Base-by-base conservation (phyloP, 2,797 vertebrate species). In the Sebastolobus altivelis region DNA sequence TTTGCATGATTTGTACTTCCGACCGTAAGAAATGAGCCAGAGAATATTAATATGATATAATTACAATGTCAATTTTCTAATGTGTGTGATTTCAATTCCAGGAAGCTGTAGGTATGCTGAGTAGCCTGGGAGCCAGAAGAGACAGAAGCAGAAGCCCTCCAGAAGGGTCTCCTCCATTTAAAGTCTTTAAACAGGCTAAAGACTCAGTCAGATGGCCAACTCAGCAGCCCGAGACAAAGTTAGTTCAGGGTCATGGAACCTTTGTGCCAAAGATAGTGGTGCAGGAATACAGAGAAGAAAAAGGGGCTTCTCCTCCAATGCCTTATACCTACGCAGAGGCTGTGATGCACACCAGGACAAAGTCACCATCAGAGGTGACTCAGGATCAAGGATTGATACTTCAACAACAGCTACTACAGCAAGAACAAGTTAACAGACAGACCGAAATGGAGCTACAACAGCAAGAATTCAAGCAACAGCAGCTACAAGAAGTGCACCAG, bases 61-160 rank as follows among this genome's bases (percentile, higher is more conserved):
- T 18, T n/a, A 2, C 9, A 68, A 20, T 9, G 0, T 25, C 5
- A 13, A 4, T 70, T 71, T 69, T 65, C 4, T 67, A 10, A 61
- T 73, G 12, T 61, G 18, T 69, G 2, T 69, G 2, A 70, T 63
- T 87, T 35, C 1, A 25, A 77, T 79, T 93, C 16, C 83, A 96
- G 96, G 96, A 96, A 79, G 93, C 84, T 4, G 90, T 96, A 14
- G 95, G 96, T 18, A 89, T 96, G 94, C 89, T 96, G 31, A 96
- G 96, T 85, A 95, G 95, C 76, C 72, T 96, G 61, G 95, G 96
- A 60, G 78, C 94, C 72, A 92, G 94, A 63, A 91, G 94, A 90
- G 95, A 95, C 60, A 79, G 91, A 90, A 96, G 95, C 69, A 91
- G 90, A 86, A 96, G 95, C 59, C 94, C 95, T 7, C 77, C 92